Conservation (phyloP, 2,888 invertebrate species). For the Meandrusa payeni region DNA sequence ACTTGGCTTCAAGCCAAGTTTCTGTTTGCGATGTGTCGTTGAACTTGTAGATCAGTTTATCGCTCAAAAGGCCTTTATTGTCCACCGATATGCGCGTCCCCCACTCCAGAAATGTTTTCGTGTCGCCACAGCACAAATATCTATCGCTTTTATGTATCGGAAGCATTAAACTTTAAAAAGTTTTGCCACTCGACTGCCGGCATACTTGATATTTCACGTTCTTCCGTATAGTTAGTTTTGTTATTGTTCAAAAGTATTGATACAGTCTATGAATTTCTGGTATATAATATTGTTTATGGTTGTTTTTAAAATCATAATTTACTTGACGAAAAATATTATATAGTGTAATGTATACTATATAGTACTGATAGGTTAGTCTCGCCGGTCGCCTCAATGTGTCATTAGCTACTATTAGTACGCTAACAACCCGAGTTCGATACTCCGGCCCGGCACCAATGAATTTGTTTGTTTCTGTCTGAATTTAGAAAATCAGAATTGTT, state of each 20-base stretch:
- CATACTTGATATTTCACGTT: slow-evolving; percentile 12
- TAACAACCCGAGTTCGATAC: too few relatives aligned
- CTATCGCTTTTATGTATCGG: slow-evolving; percentile 78
- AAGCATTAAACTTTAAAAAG: slow-evolving; percentile 76
- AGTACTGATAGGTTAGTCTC: too few relatives aligned
- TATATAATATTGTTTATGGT: too few relatives aligned
- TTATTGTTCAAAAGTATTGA: slow-evolving; percentile 16
- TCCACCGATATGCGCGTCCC: slow-evolving; percentile 67
- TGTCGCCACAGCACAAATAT: slow-evolving; percentile 72
- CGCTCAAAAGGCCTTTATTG: slow-evolving; percentile 80
- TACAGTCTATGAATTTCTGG: not conserved
- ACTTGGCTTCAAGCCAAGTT: slow-evolving; percentile 72
- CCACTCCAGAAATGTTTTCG: slow-evolving; percentile 62
- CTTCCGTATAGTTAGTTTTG: slow-evolving; percentile 6
- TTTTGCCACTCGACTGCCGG: slow-evolving; percentile 48
- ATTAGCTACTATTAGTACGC: too few relatives aligned
- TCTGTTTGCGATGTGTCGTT: slow-evolving; percentile 77
- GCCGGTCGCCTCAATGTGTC: too few relatives aligned
- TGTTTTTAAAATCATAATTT: too few relatives aligned
- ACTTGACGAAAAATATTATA: too few relatives aligned
- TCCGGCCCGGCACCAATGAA: too few relatives aligned
- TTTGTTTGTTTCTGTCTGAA: too few relatives aligned
- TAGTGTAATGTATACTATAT: too few relatives aligned
- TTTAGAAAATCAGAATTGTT: too few relatives aligned
- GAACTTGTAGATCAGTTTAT: slow-evolving; percentile 80